Percentiles rank a stretch among this genome's conserved stretches.
Conservation (phyloP, 2,888 invertebrate genomes). For the Hyalella azteca region DNA sequence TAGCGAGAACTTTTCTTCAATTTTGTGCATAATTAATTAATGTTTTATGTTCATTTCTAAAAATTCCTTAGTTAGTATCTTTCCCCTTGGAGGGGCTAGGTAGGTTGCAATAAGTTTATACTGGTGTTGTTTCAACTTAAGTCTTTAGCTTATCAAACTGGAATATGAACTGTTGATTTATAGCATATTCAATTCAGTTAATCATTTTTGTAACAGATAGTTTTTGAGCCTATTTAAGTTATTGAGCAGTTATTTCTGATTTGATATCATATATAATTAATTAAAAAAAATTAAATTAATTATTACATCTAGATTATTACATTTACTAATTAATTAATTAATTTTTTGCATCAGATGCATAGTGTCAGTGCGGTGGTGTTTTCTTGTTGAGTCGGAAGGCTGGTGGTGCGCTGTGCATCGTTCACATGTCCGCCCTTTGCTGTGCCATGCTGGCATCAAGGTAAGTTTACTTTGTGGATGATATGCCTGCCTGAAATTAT, state of each 20-base stretch:
- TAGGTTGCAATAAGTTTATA: too few relatives aligned
- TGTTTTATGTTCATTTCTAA: too few relatives aligned
- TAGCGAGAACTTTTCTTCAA: too few relatives aligned
- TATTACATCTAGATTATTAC: background rate
- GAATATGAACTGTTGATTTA: too few relatives aligned
- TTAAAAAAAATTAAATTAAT: background rate
- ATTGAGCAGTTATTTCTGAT: too few relatives aligned
- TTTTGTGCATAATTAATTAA: too few relatives aligned
- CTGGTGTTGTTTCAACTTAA: too few relatives aligned
- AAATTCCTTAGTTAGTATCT: too few relatives aligned
- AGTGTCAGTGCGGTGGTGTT: conserved; percentile 52
- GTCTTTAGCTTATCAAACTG: too few relatives aligned
- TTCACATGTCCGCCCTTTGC: conserved; percentile 45
- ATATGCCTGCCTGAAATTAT: background rate
- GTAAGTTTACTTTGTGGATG: conserved; percentile 15
- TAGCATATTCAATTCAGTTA: too few relatives aligned
- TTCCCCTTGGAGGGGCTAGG: too few relatives aligned
- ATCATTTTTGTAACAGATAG: too few relatives aligned
- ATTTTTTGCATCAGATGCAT: conserved; percentile 41
- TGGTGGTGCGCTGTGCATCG: conserved; percentile 55
- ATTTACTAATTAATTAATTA: background rate
- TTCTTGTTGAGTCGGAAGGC: conserved; percentile 47
- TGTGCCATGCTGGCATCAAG: conserved; percentile 45
- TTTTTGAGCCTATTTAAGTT: background rate
- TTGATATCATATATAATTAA: background rate